Conservation (phyloP, 2,888 invertebrate species). For the Drosophila nr. medialis region DNA sequence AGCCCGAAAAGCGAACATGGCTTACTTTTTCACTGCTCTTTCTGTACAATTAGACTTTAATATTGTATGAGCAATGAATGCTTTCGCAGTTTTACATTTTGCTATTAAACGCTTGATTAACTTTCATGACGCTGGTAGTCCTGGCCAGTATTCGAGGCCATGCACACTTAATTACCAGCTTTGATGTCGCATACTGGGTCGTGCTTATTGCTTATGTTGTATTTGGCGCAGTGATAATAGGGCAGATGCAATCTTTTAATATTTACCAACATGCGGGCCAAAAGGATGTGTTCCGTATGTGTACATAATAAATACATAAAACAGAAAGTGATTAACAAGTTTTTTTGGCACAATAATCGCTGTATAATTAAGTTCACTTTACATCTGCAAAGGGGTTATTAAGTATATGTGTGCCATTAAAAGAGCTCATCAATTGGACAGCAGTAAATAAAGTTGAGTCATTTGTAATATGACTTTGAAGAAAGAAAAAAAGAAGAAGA, state of each 20-base stretch:
- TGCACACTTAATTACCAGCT: slow-evolving; percentile 60
- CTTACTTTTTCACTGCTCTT: slow-evolving; percentile 16
- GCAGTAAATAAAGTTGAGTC: not conserved
- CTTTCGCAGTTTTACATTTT: slow-evolving; percentile 68
- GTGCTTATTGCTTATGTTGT: slow-evolving; percentile 50
- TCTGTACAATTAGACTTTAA: slow-evolving; percentile 72
- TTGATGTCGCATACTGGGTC: slow-evolving; percentile 43
- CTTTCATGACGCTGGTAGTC: slow-evolving; percentile 47
- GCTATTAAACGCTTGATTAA: slow-evolving; percentile 78
- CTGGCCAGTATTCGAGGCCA: slow-evolving; percentile 22
- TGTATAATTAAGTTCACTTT: not conserved
- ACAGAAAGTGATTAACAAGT: not conserved
- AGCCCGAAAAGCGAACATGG: not conserved
- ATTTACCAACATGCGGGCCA: slow-evolving; percentile 17
- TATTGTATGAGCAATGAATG: slow-evolving; percentile 78
- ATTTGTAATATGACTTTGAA: not conserved
- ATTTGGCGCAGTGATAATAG: slow-evolving; percentile 56
- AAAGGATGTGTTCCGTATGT: slow-evolving; percentile 4
- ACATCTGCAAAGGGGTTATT: not conserved
- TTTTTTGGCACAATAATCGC: not conserved
- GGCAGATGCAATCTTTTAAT: slow-evolving; percentile 52
- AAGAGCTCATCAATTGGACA: not conserved
- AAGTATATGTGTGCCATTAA: not conserved
- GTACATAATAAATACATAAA: not conserved
- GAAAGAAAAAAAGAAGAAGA: too few relatives aligned